Evolutionary conservation across 1,140 invertebrate species (phyloP), one percentile per base, ranked within the genome.

Genomic region (Macrostomum lignano): DNA sequence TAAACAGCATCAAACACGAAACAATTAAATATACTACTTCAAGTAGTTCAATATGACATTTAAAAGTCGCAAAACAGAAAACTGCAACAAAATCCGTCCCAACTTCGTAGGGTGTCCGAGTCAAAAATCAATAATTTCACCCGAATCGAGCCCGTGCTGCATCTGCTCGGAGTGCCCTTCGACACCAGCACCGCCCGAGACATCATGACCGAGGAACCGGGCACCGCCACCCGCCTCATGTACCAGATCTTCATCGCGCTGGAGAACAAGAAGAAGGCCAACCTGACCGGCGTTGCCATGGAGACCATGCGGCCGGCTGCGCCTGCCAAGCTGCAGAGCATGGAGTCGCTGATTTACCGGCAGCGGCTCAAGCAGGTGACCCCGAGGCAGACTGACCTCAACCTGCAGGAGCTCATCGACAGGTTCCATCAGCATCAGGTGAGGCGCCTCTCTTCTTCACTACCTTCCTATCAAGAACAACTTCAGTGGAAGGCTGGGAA

Each of bases 61-160:
- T n/a, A n/a, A n/a, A n/a, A n/a, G n/a, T n/a, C n/a, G n/a, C n/a
- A n/a, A n/a, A n/a, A n/a, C n/a, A n/a, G n/a, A n/a, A n/a, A n/a
- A n/a, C n/a, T n/a, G n/a, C n/a, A n/a, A n/a, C n/a, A n/a, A 23
- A 10, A 22, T 9, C 39, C 19, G 2, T 15, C 19, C 13, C 7
- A 30, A 11, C 37, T 10, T 33, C 32, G n/a, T n/a, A n/a, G n/a
- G 29, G 50, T 51, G 15, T 38, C 49, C 25, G 51, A 54, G 33
- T 48, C 52, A n/a, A 55, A 55, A 40, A 47, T 58, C 34, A 57
- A 57, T 38, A 58, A 58, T 38, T 57, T 58, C 34, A 57, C 47
- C 15, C 41, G 54, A 13, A 25, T 58, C 31, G 52, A 57, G 33
- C 54, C 52, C 13, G 44, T 43, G 9, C 38, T 58, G 14, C 47